Conservation (phyloP, 35 echinoderm and acorn worm species). For the Hemicentrotus pulcherrimus region DNA sequence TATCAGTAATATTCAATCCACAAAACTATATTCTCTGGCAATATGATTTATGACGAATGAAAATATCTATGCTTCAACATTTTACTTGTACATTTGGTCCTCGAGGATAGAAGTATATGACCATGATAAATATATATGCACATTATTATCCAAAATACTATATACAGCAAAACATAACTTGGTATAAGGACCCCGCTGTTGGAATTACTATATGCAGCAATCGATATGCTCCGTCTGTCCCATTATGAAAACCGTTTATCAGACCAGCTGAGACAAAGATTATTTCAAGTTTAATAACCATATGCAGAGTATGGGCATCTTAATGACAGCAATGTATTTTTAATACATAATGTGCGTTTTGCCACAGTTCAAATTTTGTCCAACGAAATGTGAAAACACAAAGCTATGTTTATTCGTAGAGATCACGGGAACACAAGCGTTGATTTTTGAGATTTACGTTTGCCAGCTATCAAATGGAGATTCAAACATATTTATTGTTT, state of each 20-base stretch:
- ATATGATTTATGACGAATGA: neutral
- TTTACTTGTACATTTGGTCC: neutral
- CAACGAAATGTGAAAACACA: neutral
- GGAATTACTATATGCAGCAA: neutral
- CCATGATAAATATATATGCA: neutral
- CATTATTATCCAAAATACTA: neutral
- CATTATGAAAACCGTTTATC: neutral
- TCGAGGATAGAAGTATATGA: neutral
- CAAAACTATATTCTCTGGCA: constrained; percentile 10
- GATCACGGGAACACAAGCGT: neutral
- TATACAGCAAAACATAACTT: neutral
- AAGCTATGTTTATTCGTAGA: neutral
- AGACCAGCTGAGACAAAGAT: neutral
- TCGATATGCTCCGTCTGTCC: neutral
- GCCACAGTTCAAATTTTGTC: neutral
- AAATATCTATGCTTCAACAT: neutral
- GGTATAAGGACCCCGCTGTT: neutral
- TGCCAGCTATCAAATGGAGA: no score
- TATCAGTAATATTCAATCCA: neutral
- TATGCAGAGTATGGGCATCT: neutral
- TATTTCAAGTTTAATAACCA: neutral
- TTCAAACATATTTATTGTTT: no score
- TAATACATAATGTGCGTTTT: neutral
- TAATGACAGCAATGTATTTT: neutral
- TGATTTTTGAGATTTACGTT: neutral